Evolutionary conservation across 2,888 invertebrate species (phyloP).

Genomic region (Atherix ibis): DNA sequence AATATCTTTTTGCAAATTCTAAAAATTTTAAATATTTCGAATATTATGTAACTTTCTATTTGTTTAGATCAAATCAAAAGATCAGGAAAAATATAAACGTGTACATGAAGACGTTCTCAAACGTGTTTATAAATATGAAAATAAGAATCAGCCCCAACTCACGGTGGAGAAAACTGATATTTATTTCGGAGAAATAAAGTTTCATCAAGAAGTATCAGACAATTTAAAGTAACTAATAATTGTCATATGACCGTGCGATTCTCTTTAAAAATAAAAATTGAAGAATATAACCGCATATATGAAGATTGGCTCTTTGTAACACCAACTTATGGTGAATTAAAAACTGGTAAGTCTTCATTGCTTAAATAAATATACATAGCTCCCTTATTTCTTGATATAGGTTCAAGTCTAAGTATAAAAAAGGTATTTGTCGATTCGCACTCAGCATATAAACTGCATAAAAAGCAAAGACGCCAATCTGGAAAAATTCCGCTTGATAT

Average conservation of each 20-base stretch:
- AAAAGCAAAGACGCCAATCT: constrained; percentile 56
- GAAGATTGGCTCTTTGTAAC: constrained; percentile 86
- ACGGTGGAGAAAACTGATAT: constrained; percentile 77
- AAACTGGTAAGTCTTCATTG: constrained; percentile 50
- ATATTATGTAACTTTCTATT: too few relatives aligned
- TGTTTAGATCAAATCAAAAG: constrained; percentile 67
- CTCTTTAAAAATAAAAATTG: constrained; percentile 84
- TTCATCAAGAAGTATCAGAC: constrained; percentile 64
- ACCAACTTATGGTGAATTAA: constrained; percentile 55
- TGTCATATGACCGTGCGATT: constrained; percentile 87
- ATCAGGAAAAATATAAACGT: constrained; percentile 67
- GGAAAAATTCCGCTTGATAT: constrained; percentile 53
- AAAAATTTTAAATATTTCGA: too few relatives aligned
- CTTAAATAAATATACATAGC: too few relatives aligned
- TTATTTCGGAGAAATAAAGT: constrained; percentile 71
- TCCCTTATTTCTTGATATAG: constrained; percentile 35
- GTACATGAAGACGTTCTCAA: constrained; percentile 94
- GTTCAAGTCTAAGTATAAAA: constrained; percentile 75
- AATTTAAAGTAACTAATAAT: constrained; percentile 80
- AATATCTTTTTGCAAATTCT: too few relatives aligned
- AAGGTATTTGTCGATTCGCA: constrained; percentile 73
- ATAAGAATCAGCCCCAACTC: constrained; percentile 85
- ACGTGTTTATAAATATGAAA: constrained; percentile 88
- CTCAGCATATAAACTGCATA: constrained; percentile 65
- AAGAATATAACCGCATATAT: constrained; percentile 61